These are phyloP conservation scores for Pseudorasbora parva DNA, from an alignment of 2,113 vertebrate genomes.

Conservation along the genomic window DNA sequence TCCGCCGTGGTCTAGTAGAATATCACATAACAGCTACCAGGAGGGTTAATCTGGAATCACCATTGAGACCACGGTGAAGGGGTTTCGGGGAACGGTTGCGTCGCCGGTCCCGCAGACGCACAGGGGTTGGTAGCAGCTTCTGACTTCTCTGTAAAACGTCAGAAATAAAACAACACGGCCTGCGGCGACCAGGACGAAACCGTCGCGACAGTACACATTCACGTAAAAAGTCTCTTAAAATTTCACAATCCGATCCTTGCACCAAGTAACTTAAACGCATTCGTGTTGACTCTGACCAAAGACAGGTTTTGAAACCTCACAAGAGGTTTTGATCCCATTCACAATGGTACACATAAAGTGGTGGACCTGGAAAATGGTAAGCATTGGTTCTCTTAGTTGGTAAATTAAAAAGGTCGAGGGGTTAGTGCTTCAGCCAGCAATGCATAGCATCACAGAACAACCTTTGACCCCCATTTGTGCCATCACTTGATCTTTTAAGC, in stretches of 20 bases:
- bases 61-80: neutral
- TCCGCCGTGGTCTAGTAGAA: conserved; percentile 71
- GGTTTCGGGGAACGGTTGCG: neutral
- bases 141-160: conserved; percentile 83
- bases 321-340: conserved; percentile 24
- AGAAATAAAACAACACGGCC: conserved; percentile 71
- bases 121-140: conserved; percentile 71
- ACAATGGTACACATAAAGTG: neutral
- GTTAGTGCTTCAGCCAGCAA: conserved; percentile 46
- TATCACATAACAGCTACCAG: conserved; percentile 68
- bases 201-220: neutral
- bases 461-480: conserved; percentile 51
- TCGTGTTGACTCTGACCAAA: conserved; percentile 3
- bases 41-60: conserved; percentile 55
- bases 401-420: neutral
- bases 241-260: conserved; percentile 13
- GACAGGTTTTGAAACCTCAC: neutral
- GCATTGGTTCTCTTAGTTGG: neutral
- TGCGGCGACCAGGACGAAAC: conserved; percentile 58
- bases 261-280: neutral
- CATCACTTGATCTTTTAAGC: conserved; percentile 41
- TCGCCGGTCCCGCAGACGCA: conserved; percentile 20
- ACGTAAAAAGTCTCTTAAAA: conserved; percentile 41
- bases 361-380: conserved; percentile 33
- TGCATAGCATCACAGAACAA: conserved; percentile 47